Evolutionary conservation across 2,888 invertebrate genomes (phyloP).

Genomic region (Drosophila algonquin): DNA sequence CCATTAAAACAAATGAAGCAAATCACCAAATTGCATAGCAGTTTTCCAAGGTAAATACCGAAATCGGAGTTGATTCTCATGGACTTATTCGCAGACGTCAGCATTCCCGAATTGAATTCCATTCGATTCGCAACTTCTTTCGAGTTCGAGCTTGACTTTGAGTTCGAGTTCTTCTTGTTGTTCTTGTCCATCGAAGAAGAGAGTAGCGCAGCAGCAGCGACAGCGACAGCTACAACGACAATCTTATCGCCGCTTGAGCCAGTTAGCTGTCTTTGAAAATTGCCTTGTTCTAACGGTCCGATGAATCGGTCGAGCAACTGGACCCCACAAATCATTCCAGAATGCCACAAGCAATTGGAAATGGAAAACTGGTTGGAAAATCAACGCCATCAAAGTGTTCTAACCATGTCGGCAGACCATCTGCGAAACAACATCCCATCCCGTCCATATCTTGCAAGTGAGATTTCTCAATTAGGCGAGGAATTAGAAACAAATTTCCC

Average conservation of each 20-base stretch:
- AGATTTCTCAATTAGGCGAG: conserved; percentile 13
- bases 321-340: background rate
- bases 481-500: conserved; percentile 34
- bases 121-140: background rate
- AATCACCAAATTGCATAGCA: conserved; percentile 2
- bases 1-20: conserved; percentile 11
- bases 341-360: background rate
- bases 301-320: background rate
- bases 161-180: background rate
- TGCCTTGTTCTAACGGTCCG: background rate
- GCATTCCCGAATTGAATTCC: background rate
- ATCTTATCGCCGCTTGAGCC: no score
- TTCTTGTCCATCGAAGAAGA: background rate
- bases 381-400: background rate
- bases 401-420: background rate
- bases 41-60: background rate
- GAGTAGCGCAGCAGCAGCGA: background rate
- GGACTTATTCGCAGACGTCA: background rate
- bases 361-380: background rate
- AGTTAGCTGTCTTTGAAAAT: background rate
- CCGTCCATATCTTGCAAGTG: background rate
- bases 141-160: background rate
- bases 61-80: background rate
- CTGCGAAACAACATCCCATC: background rate
- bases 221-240: no score